Conservation (phyloP, 2,113 vertebrate genomes). For the Zosterops pallidus region DNA sequence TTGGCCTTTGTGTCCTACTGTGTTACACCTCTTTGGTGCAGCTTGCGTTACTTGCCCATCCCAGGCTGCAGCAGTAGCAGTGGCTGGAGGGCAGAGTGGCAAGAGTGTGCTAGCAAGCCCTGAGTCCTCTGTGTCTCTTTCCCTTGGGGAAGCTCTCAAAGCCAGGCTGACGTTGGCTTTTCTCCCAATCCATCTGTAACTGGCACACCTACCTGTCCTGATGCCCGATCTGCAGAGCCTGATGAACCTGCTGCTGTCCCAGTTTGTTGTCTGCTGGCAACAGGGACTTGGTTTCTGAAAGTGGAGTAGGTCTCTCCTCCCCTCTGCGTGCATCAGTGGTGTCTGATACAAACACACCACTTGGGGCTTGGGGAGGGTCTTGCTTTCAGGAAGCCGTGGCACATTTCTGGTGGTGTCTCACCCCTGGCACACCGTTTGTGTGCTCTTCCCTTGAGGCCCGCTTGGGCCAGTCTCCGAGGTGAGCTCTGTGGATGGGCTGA, state of each 20-base stretch:
- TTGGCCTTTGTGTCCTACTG: not conserved
- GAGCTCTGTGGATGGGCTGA: not conserved
- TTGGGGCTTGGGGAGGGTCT: not conserved
- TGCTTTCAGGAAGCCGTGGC: not conserved
- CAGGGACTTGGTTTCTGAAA: not conserved
- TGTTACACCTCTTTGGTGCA: not conserved
- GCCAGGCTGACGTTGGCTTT: not conserved
- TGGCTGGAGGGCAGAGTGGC: not conserved
- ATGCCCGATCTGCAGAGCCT: not conserved
- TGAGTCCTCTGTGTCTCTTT: not conserved
- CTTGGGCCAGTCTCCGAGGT: not conserved
- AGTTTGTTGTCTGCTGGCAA: not conserved
- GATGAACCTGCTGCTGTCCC: not conserved
- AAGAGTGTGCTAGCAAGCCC: not conserved
- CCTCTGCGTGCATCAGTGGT: not conserved
- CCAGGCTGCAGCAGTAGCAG: not conserved
- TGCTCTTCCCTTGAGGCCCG: not conserved
- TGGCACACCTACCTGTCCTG: not conserved
- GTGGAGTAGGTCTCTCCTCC: slow-evolving; percentile 21
- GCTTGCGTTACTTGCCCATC: not conserved
- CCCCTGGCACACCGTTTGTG: rapidly evolving
- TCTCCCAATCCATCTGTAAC: not conserved
- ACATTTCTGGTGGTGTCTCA: rapidly evolving
- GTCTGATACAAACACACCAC: not conserved
- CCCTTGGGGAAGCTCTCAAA: not conserved